phyloP scores from a whole-genome alignment of 2,888 invertebrate genomes.

The Drosophila macrospina region DNA sequence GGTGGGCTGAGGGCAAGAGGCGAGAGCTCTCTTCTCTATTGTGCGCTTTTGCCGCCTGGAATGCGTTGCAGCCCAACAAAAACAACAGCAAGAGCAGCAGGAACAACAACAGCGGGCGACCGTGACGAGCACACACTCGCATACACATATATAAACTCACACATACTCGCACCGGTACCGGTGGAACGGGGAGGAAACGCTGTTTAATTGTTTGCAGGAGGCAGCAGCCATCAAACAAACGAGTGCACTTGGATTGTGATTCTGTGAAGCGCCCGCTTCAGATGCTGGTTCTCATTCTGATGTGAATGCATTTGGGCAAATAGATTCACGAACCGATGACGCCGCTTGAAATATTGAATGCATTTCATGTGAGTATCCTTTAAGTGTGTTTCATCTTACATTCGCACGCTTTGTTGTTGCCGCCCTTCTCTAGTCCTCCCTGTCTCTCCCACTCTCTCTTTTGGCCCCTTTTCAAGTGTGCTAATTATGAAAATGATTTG shows the following conservation, averaged over 20 bases:
- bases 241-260: conserved; percentile 51
- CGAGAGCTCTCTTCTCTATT: conserved; percentile 58
- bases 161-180: conserved; percentile 13
- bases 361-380: conserved; percentile 80
- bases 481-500: conserved; percentile 69
- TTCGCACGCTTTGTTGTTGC: conserved; percentile 27
- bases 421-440: conserved; percentile 8
- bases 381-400: conserved; percentile 43
- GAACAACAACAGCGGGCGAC: conserved; percentile 42
- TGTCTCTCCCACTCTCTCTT: conserved; percentile 9
- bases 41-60: conserved; percentile 81
- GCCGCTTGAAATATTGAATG: conserved; percentile 49
- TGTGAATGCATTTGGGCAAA: conserved; percentile 53
- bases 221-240: conserved; percentile 52
- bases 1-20: conserved; percentile 29
- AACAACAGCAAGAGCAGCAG: conserved; percentile 34
- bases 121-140: conserved; percentile 34
- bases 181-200: conserved; percentile 68
- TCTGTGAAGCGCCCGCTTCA: conserved; percentile 29
- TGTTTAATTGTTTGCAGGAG: conserved; percentile 68
- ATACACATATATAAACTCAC: conserved; percentile 3
- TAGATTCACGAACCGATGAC: conserved; percentile 44
- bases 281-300: conserved; percentile 27
- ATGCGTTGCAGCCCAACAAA: conserved; percentile 63
- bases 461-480: conserved; percentile 55